A percentile compares a stretch with the other conserved stretches of the same genome.
These are phyloP conservation scores for Tachuris rubrigastra DNA, from an alignment of 2,113 vertebrate species.

Conservation along the genomic window DNA sequence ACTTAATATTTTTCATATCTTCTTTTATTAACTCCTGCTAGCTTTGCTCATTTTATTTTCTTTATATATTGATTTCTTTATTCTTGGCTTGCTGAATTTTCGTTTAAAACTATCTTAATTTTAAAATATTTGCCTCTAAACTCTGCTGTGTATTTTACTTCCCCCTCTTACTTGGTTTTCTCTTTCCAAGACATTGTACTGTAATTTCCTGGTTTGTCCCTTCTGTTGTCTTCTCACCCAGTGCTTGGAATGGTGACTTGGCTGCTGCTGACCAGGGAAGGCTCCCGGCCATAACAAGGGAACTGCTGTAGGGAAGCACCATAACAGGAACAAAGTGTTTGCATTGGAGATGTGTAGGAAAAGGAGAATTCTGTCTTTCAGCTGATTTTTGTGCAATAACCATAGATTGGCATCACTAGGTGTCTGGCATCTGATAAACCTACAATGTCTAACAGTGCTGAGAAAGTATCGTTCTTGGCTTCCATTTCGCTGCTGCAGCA, in stretches of 20 bases:
- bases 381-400: not conserved
- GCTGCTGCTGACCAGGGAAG: not conserved
- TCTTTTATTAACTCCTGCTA: not conserved
- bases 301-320: accelerated
- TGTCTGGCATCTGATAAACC: not conserved
- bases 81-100: not conserved
- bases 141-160: not conserved
- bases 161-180: not conserved
- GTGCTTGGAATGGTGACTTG: not conserved
- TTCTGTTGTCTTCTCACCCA: not conserved
- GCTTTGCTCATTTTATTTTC: not conserved
- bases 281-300: not conserved
- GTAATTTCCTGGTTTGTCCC: not conserved
- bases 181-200: not conserved
- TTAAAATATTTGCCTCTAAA: not conserved
- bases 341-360: not conserved
- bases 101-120: not conserved
- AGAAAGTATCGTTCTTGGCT: accelerated
- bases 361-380: not conserved
- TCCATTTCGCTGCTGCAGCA: not conserved
- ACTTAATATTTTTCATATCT: not conserved
- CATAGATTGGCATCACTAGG: not conserved
- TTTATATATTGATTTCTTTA: not conserved
- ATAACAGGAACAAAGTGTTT: not conserved
- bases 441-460: not conserved